These are phyloP conservation scores for Ceyx margarethae DNA, from an alignment of 2,113 vertebrate genomes.

Conservation along the genomic window DNA sequence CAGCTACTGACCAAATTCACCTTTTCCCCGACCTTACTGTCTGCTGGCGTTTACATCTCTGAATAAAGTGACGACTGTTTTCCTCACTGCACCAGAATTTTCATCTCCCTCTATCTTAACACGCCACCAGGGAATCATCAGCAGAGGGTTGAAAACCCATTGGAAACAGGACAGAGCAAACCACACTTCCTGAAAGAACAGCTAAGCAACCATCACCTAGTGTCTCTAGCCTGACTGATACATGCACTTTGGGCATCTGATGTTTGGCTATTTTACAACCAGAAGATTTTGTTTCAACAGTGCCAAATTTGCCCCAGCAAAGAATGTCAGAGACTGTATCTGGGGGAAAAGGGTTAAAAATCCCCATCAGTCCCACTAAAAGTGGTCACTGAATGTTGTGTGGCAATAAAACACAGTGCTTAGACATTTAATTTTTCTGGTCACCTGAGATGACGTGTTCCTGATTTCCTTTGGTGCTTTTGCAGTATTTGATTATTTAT, in stretches of 20 bases:
- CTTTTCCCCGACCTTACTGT: not conserved
- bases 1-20: not conserved
- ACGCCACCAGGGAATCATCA: not conserved
- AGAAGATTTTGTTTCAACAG: not conserved
- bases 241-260: not conserved
- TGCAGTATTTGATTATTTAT: conserved; percentile 49
- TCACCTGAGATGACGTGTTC: not conserved
- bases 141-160: not conserved
- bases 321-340: not conserved
- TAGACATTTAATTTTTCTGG: not conserved
- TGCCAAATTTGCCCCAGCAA: not conserved
- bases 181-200: not conserved
- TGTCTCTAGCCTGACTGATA: not conserved
- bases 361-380: not conserved
- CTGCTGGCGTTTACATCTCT: not conserved
- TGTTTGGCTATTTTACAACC: not conserved
- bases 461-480: not conserved
- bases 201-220: not conserved
- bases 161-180: not conserved
- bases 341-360: not conserved
- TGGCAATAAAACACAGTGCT: not conserved
- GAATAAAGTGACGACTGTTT: not conserved
- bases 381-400: not conserved
- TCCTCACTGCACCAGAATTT: not conserved
- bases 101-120: not conserved